Evolutionary conservation across 2,888 invertebrate species (phyloP).

Genomic region (Cosmia trapezina): DNA sequence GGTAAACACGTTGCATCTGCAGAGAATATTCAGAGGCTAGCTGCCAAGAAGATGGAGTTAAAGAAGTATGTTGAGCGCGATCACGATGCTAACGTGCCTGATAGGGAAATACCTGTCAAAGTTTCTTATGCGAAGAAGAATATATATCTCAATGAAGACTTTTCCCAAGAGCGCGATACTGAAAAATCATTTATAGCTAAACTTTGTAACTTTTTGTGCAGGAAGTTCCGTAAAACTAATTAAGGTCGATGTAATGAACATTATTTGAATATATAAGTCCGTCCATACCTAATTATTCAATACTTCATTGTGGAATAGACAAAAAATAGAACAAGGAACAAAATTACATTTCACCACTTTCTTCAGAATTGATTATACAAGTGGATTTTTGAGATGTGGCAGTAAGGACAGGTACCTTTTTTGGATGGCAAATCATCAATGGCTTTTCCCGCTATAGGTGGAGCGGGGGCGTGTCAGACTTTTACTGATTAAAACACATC

Average conservation of each 20-base stretch:
- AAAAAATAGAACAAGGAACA: slow-evolving; percentile 68
- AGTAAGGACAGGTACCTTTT: too few species aligned
- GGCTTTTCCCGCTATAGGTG: too few species aligned
- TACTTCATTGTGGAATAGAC: slow-evolving; percentile 85
- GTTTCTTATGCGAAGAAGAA: slow-evolving; percentile 81
- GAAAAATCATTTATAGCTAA: slow-evolving; percentile 79
- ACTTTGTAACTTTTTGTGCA: slow-evolving; percentile 83
- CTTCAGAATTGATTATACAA: slow-evolving; percentile 77
- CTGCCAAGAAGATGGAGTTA: slow-evolving; percentile 76
- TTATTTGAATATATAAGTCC: slow-evolving; percentile 44
- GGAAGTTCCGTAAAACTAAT: slow-evolving; percentile 77
- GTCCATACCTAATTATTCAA: slow-evolving; percentile 60
- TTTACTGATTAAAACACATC: too few species aligned
- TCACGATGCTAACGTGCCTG: slow-evolving; percentile 63
- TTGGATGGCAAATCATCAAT: too few species aligned
- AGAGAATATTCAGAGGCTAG: slow-evolving; percentile 77
- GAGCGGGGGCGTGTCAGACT: too few species aligned
- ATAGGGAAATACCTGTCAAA: slow-evolving; percentile 83
- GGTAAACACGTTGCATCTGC: slow-evolving; percentile 77
- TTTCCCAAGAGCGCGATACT: slow-evolving; percentile 67
- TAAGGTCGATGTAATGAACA: slow-evolving; percentile 50
- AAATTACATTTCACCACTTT: slow-evolving; percentile 78
- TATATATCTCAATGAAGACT: slow-evolving; percentile 80
- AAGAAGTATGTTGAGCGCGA: slow-evolving; percentile 70
- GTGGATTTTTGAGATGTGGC: too few species aligned